phyloP scores from a whole-genome alignment of 2,113 vertebrate species.

The Rhinopomastus cyanomelas region DNA sequence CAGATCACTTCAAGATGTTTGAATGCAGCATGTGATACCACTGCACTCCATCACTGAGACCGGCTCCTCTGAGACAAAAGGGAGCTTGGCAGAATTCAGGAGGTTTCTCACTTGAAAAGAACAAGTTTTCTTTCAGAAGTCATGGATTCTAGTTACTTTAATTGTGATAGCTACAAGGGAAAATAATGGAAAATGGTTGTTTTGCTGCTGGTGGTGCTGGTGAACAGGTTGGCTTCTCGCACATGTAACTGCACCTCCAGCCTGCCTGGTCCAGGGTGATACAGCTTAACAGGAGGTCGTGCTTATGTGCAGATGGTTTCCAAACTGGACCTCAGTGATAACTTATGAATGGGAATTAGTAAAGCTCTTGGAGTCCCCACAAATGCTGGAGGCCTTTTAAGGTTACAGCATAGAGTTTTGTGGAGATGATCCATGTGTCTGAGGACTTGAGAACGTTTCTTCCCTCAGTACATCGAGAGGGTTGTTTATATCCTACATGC shows the following conservation, averaged over 20 bases:
- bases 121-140: not conserved
- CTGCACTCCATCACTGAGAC: not conserved
- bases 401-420: not conserved
- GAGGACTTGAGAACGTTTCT: not conserved
- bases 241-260: not conserved
- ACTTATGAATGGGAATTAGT: not conserved
- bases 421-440: not conserved
- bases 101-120: not conserved
- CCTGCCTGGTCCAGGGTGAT: not conserved
- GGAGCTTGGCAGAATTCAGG: not conserved
- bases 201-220: not conserved
- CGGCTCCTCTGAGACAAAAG: not conserved
- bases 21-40: not conserved
- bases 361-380: not conserved
- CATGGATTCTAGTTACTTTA: not conserved
- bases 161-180: not conserved
- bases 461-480: not conserved
- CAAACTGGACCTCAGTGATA: not conserved
- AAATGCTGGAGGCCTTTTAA: not conserved
- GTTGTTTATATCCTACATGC: not conserved
- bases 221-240: slow-evolving; percentile 4
- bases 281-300: not conserved
- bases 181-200: not conserved
- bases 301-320: not conserved
- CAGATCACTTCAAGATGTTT: not conserved